Evolutionary conservation across 2,888 invertebrate species (phyloP).

Genomic region (Mycalesis mineus): DNA sequence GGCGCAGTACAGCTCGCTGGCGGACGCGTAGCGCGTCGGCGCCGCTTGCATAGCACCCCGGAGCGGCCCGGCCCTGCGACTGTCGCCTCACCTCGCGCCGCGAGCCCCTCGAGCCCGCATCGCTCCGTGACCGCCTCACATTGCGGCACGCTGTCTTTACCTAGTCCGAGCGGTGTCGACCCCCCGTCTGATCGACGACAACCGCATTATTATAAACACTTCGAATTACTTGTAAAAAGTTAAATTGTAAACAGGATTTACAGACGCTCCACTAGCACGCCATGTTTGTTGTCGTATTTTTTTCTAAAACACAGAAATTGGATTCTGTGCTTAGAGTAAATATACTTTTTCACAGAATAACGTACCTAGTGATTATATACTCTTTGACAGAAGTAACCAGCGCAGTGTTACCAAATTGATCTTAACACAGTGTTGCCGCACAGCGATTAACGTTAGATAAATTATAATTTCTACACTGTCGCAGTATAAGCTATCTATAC

Average conservation of each 20-base stretch:
- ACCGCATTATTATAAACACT: conserved; percentile 50
- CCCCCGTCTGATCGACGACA: conserved; percentile 40
- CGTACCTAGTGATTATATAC: no score
- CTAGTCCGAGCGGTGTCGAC: conserved; percentile 55
- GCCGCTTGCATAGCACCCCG: conserved; percentile 65
- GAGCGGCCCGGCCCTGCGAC: conserved; percentile 47
- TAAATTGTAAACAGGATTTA: conserved; percentile 53
- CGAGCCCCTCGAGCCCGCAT: conserved; percentile 14
- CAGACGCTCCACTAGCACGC: conserved; percentile 58
- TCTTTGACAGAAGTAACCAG: no score
- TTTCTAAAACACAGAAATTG: conserved; percentile 25
- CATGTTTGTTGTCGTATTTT: conserved; percentile 67
- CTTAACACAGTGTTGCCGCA: no score
- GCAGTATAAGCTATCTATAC: no score
- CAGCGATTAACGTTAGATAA: no score
- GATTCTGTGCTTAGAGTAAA: no score
- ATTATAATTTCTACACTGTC: no score
- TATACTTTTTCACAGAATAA: no score
- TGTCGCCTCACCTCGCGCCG: conserved; percentile 45
- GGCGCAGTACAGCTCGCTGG: conserved; percentile 75
- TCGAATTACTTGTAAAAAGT: conserved; percentile 34
- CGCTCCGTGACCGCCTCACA: conserved; percentile 12
- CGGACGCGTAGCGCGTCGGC: conserved; percentile 76
- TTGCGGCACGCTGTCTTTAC: conserved; percentile 32
- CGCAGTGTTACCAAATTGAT: no score